Evolutionary conservation across 2,888 invertebrate genomes (phyloP), one percentile per base, ranked within the genome.

Genomic region (Mesorhabditis belari): DNA sequence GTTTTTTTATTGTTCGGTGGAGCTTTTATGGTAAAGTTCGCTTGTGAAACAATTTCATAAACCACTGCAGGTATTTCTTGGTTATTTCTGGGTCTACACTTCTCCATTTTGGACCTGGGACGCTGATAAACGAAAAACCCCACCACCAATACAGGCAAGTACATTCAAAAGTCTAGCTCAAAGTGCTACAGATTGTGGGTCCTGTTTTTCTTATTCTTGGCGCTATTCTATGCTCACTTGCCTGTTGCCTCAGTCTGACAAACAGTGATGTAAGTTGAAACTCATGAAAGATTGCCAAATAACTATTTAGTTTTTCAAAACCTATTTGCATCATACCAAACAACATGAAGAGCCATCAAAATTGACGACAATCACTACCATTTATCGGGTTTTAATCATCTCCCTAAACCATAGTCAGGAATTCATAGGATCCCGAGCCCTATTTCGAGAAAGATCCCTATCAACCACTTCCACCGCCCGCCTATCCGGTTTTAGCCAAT

Each of bases 391-490:
- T 27, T 17, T n/a, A n/a, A n/a, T 17, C 12, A 35, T n/a, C 12
- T 35, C n/a, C n/a, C n/a, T 17, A 35, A 35, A 35, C 12, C n/a
- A 35, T 17, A 35, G n/a, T 17, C 12, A n/a, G 12, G 12, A 17
- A 35, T 35, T n/a, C n/a, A 35, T 35, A 35, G 44, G 44, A 35
- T 17, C 44, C 44, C 44, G 44, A 35, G n/a, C 12, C 44, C n/a
- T 35, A 35, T 1, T 76, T 75, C 61, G 79, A 80, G 54, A 74
- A 71, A 52, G 67, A 77, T 61, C 81, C 81, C 5, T 81, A 78
- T 60, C 75, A 77, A 61, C 78, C 81, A 12, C 61, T 80, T 50
- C 79, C 79, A 26, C 80, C 80, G 17, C 79, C 77, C 5, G 73
- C 77, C 0, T 75, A 75, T 61, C 73, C 80, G 12, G 76, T 80